Conservation (phyloP, 2,797 vertebrate genomes). For the Otolemur crassicaudatus region DNA sequence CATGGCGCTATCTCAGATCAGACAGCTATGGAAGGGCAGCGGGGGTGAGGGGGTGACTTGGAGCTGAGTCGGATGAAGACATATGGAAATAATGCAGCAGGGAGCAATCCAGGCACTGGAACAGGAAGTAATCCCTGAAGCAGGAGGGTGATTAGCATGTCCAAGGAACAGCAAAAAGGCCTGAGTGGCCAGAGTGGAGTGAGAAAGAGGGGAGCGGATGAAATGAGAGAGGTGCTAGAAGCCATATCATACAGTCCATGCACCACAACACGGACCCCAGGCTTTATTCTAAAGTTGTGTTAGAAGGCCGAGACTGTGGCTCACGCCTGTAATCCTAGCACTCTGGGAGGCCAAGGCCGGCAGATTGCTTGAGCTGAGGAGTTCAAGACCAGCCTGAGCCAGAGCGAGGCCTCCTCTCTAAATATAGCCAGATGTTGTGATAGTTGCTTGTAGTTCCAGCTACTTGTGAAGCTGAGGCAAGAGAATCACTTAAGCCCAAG, state of each 20-base stretch:
- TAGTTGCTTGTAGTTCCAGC: too few relatives aligned
- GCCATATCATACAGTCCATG: not conserved
- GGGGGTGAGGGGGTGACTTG: not conserved
- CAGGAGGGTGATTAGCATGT: too few relatives aligned
- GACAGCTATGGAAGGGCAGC: not conserved
- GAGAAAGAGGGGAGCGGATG: not conserved
- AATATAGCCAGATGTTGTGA: too few relatives aligned
- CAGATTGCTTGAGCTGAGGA: too few relatives aligned
- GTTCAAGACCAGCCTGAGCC: too few relatives aligned
- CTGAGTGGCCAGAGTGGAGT: too few relatives aligned
- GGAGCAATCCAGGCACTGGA: not conserved
- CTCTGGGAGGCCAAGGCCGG: too few relatives aligned
- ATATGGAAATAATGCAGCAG: not conserved
- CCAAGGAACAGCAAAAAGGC: not conserved
- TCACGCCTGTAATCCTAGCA: too few relatives aligned
- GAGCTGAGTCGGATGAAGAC: not conserved
- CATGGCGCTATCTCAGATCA: not conserved
- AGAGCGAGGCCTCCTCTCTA: too few relatives aligned
- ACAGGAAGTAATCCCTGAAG: not conserved
- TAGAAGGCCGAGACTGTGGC: not conserved
- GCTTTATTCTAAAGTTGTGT: not conserved
- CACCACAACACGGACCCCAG: fast-evolving
- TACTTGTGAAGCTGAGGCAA: too few relatives aligned
- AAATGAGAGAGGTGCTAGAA: not conserved
- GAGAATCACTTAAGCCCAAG: too few relatives aligned